phyloP scores from a whole-genome alignment of 2,888 invertebrate genomes.

The Drosophila cyrtoloma region DNA sequence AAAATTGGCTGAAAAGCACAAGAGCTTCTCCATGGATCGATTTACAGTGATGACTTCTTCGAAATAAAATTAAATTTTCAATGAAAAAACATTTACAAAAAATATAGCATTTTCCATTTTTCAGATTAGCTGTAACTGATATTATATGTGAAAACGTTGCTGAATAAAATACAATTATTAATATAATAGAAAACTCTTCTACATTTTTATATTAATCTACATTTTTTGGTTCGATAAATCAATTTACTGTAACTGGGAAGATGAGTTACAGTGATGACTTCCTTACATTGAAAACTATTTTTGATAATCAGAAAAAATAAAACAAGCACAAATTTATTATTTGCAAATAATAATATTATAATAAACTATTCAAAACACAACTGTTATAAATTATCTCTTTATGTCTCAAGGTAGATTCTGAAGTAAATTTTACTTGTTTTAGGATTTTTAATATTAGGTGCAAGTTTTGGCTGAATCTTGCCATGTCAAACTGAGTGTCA shows the following conservation, averaged over 20 bases:
- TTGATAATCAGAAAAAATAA: not conserved
- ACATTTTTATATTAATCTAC: not conserved
- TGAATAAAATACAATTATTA: not conserved
- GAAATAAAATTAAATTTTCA: not conserved
- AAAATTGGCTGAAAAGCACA: slow-evolving; percentile 29
- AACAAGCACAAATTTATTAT: not conserved
- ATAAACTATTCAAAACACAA: too few species aligned
- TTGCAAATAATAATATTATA: not conserved
- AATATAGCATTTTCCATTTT: not conserved
- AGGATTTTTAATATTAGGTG: too few species aligned
- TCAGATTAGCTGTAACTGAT: not conserved
- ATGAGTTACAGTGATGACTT: not conserved
- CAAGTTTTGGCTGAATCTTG: not conserved
- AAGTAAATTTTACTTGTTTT: too few species aligned
- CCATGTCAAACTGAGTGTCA: not conserved
- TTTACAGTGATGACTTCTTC: slow-evolving; percentile 34
- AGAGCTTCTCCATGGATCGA: slow-evolving; percentile 20
- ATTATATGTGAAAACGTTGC: not conserved
- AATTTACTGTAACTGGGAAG: not conserved
- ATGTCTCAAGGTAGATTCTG: accelerated
- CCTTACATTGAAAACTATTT: not conserved
- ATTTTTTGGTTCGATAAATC: not conserved
- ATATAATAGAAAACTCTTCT: not conserved
- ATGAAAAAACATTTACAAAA: not conserved
- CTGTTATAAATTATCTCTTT: not conserved